Evolutionary conservation across 2,888 invertebrate species (phyloP).

Genomic region (Chironomus riparius): DNA sequence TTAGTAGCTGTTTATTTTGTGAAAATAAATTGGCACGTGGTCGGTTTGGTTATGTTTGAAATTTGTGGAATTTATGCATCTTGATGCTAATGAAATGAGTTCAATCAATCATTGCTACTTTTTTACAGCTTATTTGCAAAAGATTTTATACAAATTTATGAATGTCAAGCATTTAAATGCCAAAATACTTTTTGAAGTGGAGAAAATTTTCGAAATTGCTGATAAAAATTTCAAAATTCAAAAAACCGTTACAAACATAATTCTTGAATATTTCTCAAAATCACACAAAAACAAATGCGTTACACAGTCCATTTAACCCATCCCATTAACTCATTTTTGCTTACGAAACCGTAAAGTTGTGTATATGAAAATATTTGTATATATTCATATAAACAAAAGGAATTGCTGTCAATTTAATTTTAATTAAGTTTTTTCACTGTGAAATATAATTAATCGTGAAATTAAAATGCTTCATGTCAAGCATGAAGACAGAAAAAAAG

Average conservation of each 20-base stretch:
- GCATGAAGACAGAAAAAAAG: neutral
- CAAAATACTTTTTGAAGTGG: too few species aligned
- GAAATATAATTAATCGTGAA: slow-evolving; percentile 8
- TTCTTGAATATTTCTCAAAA: neutral
- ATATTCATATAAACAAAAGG: neutral
- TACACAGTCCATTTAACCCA: neutral
- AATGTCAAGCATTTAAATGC: too few species aligned
- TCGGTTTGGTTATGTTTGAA: too few species aligned
- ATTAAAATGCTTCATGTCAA: slow-evolving; percentile 6
- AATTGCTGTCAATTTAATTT: slow-evolving; percentile 4
- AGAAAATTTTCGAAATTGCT: too few species aligned
- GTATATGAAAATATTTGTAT: neutral
- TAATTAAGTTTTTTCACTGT: neutral
- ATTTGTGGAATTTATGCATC: too few species aligned
- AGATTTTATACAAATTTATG: too few species aligned
- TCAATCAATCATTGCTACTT: too few species aligned
- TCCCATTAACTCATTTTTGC: neutral
- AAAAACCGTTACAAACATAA: neutral
- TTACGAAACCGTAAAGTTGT: neutral
- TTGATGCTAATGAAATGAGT: too few species aligned
- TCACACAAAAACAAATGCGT: neutral
- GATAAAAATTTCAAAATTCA: neutral
- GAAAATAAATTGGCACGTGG: too few species aligned
- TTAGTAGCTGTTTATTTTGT: too few species aligned
- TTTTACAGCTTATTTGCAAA: too few species aligned